Conservation (phyloP, 2,888 invertebrate species). For the Eupithecia exiguata region DNA sequence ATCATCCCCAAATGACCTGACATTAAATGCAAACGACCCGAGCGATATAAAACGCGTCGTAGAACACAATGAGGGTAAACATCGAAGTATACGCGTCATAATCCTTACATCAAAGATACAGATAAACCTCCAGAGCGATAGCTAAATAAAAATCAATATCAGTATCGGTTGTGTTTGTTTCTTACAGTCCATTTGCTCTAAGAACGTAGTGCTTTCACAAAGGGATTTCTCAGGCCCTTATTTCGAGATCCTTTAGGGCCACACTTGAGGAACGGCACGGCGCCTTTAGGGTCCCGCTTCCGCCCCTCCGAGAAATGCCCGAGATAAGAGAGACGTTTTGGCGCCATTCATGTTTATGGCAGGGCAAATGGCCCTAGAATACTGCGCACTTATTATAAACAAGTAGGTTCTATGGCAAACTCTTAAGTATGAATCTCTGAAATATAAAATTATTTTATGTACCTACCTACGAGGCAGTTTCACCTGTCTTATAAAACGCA, state of each 20-base stretch:
- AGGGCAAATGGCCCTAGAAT: constrained; percentile 80
- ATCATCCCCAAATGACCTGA: constrained; percentile 47
- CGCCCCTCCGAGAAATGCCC: constrained; percentile 80
- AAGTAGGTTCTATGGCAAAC: constrained; percentile 61
- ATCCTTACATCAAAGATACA: constrained; percentile 53
- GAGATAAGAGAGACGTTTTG: constrained; percentile 84
- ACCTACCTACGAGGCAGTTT: neutral
- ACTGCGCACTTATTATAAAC: constrained; percentile 81
- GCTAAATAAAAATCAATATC: constrained; percentile 82
- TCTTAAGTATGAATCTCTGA: constrained; percentile 25
- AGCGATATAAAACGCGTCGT: constrained; percentile 41
- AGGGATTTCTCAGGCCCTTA: constrained; percentile 76
- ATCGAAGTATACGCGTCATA: constrained; percentile 44
- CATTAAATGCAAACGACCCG: constrained; percentile 44
- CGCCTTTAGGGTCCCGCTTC: constrained; percentile 77
- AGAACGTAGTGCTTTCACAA: constrained; percentile 78
- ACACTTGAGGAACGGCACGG: constrained; percentile 76
- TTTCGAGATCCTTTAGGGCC: constrained; percentile 80
- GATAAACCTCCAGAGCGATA: constrained; percentile 63
- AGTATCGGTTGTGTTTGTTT: constrained; percentile 75
- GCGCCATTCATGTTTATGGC: constrained; percentile 83
- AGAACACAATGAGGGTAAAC: constrained; percentile 43
- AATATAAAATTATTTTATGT: constrained; percentile 7
- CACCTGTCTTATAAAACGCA: neutral
- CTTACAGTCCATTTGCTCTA: constrained; percentile 81